Percentiles rank a stretch among this genome's conserved stretches.
Conservation (phyloP, 1,140 invertebrate genomes). For the Drosophila gunungcola region DNA sequence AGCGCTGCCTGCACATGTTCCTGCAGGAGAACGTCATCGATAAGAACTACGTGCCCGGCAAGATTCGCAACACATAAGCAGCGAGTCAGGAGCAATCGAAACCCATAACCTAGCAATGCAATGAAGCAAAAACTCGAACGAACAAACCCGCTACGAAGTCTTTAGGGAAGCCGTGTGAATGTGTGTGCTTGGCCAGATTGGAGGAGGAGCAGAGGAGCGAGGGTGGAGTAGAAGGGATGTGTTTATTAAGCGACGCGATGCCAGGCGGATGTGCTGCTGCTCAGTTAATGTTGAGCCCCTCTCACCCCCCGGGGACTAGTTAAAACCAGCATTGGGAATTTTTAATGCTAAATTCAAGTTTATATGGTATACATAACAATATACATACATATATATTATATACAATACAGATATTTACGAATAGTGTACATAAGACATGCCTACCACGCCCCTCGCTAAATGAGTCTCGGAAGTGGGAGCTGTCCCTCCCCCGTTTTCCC, state of each 20-base stretch:
- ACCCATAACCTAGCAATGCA: slow-evolving; percentile 61
- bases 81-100: slow-evolving; percentile 5
- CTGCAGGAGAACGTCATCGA: slow-evolving; percentile 98
- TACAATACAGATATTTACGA: slow-evolving; percentile 73
- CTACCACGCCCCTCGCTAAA: slow-evolving; percentile 42
- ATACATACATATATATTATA: slow-evolving; percentile 69
- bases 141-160: slow-evolving; percentile 70
- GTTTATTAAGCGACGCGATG: slow-evolving; percentile 57
- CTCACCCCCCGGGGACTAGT: slow-evolving; percentile 38
- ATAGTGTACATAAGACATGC: slow-evolving; percentile 73
- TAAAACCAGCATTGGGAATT: slow-evolving; percentile 65
- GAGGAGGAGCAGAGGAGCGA: slow-evolving; percentile 18
- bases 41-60: slow-evolving; percentile 99
- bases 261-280: slow-evolving; percentile 44
- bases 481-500: slow-evolving; percentile 6
- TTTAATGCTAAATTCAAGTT: slow-evolving; percentile 81
- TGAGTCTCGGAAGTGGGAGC: slow-evolving; percentile 32
- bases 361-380: slow-evolving; percentile 78
- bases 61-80: slow-evolving; percentile 97
- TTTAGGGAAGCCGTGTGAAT: slow-evolving; percentile 63
- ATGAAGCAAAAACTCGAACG: slow-evolving; percentile 75
- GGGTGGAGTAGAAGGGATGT: slow-evolving; percentile 44
- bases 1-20: slow-evolving; percentile 99
- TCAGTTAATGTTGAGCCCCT: slow-evolving; percentile 73
- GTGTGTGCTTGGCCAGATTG: slow-evolving; percentile 56